Base-by-base conservation (phyloP, 1,140 invertebrate species). In the Saccostrea echinata region DNA sequence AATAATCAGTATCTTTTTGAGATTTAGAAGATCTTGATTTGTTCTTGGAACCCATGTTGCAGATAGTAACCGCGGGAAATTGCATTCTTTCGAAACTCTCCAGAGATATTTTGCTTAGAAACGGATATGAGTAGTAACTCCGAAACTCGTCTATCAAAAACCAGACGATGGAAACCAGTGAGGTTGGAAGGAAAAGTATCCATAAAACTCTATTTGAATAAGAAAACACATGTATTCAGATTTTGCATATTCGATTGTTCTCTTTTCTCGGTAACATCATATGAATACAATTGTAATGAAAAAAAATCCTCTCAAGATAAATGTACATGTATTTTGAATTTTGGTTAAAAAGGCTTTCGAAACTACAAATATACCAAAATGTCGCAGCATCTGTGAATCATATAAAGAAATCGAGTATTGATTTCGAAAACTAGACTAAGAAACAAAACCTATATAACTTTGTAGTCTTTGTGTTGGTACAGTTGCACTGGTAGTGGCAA, bases 61-160 rank as follows among this genome's bases (percentile, higher is more conserved):
- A 88, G 87, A 88, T 89, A 68, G 85, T 89, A 18, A 86, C 80
- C 1, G 88, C 80, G 8, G 88, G 85, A 52, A 86, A 86, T 21
- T 53, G 76, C 55, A 89, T 76, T 13, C 64, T 53, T 24, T 86
- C 51, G n/a, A 83, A 83, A 12, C 33, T 83, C 21, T 83, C 43
- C 3, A 53, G n/a, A n/a, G 35, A 83, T 21, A 35, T 51, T 24
- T 83, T 52, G 11, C 43, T 83, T 18, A n/a, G 21, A 53, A 51
- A 52, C 9, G 81, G 81, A 52, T 83, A 83, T 1, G 81, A 24
- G 27, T 51, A 52, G 35, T 83, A 83, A 24, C 52, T 27, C n/a
- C 35, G 35, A 52, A 53, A 11, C 27, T 83, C 52, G 8, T 83
- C 18, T 3, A 52, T 18, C 81, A 83, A 51, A 83, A 21, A 52